Base-by-base conservation (phyloP, 2,888 invertebrate genomes). In the Crepidodera aurea region DNA sequence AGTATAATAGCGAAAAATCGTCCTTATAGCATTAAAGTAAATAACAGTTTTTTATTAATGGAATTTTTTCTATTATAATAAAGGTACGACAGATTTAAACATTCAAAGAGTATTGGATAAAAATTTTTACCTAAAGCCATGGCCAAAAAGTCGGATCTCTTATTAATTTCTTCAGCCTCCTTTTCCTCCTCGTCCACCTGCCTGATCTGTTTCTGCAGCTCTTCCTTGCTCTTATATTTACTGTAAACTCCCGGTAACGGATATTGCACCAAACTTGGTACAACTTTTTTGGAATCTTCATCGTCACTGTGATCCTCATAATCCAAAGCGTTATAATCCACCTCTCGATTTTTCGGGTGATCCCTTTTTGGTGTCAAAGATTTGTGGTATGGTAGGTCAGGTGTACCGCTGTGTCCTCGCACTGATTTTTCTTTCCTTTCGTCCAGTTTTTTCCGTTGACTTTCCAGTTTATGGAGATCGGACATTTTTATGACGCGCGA, bases 401-500 rank as follows among this genome's bases (percentile, higher is more conserved):
- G 57, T 87, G 78, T 1, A 86, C 87, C 48, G 87, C 85, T 44
- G 85, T 81, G 58, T 71, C 79, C 8, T 87, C 87, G 27, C 84
- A 83, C 6, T 82, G 79, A 72, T 82, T 84, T 39, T 8, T 42
- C 44, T 39, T 60, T 66, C 48, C 66, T 78, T 12, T 85, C 86
- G 50, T 89, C 88, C 0, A 85, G 81, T 51, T 86, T 81, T 16
- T 85, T 84, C 3, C 87, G 85, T 69, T 90, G 88, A n/a, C 87
- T 86, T 74, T 90, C 90, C 6, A 87, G 82, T 69, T 88, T 88
- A 83, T 93, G 91, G 73, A 91, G 88, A 74, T 94, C 92, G 0
- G 90, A 89, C 1, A 93, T 83, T 78, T 93, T 92, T 67, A 95
- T 92, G 50, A 92, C 92, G 53, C 93, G 86, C 16, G 90, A 86